Conservation (phyloP, 1,140 invertebrate species). For the Leptestheria dahalacensis region DNA sequence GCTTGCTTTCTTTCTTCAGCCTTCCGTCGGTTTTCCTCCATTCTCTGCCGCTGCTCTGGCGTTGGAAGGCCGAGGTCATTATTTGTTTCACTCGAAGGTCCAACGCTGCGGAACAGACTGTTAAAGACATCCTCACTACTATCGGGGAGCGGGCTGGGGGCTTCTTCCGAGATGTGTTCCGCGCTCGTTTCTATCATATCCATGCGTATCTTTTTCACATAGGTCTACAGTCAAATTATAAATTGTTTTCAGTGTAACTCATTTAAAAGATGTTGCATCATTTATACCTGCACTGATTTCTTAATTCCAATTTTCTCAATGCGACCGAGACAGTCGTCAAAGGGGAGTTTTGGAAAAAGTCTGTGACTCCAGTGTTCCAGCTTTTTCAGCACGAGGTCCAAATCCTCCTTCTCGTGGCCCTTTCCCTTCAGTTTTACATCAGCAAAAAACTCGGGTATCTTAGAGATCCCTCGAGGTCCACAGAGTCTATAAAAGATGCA, state of each 20-base stretch:
- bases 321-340: constrained; percentile 66
- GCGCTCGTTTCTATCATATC: background rate
- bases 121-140: background rate
- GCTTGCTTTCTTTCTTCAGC: background rate
- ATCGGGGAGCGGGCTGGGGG: background rate
- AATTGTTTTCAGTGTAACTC: background rate
- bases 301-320: constrained; percentile 65
- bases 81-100: background rate
- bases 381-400: constrained; percentile 60
- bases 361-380: constrained; percentile 86
- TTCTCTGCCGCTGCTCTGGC: background rate
- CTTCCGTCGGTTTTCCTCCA: background rate
- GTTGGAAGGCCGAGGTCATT: background rate
- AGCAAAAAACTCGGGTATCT: constrained; percentile 59
- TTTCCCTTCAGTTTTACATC: constrained; percentile 69
- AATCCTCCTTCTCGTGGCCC: constrained; percentile 66
- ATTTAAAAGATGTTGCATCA: background rate
- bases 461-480: constrained; percentile 58
- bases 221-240: constrained; percentile 22
- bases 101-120: background rate
- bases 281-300: constrained; percentile 35
- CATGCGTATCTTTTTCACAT: constrained; percentile 24
- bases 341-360: constrained; percentile 70
- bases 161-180: too few relatives aligned
- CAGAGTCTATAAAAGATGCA: constrained; percentile 35